Evolutionary conservation across 2,113 vertebrate species (phyloP).

Genomic region (Mirounga angustirostris): DNA sequence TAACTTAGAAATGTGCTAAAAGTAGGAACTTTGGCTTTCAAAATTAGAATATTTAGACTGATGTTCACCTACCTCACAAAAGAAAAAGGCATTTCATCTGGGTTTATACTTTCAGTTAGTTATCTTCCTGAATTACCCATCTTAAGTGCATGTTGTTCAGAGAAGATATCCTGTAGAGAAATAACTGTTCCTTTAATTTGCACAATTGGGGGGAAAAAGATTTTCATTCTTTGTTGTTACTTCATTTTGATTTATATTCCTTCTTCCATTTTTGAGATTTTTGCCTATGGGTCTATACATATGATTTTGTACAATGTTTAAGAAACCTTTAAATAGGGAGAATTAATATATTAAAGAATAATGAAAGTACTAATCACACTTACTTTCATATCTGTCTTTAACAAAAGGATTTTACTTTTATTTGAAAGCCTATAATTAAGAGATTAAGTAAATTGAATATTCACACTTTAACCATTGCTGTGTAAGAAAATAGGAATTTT

Average conservation of each 20-base stretch:
- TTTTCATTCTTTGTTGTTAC: neutral
- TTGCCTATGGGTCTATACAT: neutral
- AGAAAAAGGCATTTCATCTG: neutral
- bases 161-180: conserved; percentile 18
- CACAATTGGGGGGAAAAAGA: neutral
- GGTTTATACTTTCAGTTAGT: conserved; percentile 33
- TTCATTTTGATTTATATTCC: conserved; percentile 64
- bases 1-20: conserved; percentile 45
- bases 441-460: conserved; percentile 52
- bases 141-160: neutral
- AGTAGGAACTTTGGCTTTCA: conserved; percentile 53
- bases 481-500: conserved; percentile 56
- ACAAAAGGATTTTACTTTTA: conserved; percentile 57
- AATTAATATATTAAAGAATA: conserved; percentile 56
- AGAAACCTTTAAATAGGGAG: conserved; percentile 54
- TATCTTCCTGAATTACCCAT: neutral
- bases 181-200: conserved; percentile 43
- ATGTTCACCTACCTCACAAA: neutral
- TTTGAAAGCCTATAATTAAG: conserved; percentile 41
- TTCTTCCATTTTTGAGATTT: conserved; percentile 68
- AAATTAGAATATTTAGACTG: conserved; percentile 54
- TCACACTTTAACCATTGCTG: conserved; percentile 27
- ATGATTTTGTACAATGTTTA: conserved; percentile 41
- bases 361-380: conserved; percentile 40
- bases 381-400: conserved; percentile 15